Evolutionary conservation across 2,113 vertebrate species (phyloP).

Genomic region (Formicarius rufipectus): DNA sequence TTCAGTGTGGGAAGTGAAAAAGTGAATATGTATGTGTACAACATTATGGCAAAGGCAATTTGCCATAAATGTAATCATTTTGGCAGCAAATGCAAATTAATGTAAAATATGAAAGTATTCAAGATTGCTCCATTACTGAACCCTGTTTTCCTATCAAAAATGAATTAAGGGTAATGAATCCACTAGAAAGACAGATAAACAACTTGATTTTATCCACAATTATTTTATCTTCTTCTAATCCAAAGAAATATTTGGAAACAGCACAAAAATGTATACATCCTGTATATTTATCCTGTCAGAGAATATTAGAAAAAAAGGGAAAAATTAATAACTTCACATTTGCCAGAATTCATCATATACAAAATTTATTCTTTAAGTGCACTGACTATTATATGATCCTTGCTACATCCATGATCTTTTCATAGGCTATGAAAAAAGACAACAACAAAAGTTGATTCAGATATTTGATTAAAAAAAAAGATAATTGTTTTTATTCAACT

Average conservation of each 20-base stretch:
- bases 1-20: background rate
- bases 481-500: background rate
- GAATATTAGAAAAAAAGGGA: background rate
- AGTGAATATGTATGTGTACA: background rate
- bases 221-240: background rate
- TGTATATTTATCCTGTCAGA: background rate
- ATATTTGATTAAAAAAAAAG: background rate
- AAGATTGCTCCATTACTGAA: background rate
- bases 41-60: background rate
- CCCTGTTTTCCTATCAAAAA: background rate
- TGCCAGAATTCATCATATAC: background rate
- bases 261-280: background rate
- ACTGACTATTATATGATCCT: background rate
- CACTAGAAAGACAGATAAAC: background rate
- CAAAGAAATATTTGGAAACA: background rate
- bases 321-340: background rate
- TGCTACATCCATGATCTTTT: background rate
- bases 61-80: background rate
- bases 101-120: background rate
- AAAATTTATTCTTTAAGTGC: background rate
- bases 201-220: background rate
- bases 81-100: background rate
- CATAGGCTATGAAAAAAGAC: background rate
- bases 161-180: background rate
- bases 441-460: background rate